phyloP scores from a whole-genome alignment of 2,888 invertebrate genomes.

The Nasonovia ribisnigri region DNA sequence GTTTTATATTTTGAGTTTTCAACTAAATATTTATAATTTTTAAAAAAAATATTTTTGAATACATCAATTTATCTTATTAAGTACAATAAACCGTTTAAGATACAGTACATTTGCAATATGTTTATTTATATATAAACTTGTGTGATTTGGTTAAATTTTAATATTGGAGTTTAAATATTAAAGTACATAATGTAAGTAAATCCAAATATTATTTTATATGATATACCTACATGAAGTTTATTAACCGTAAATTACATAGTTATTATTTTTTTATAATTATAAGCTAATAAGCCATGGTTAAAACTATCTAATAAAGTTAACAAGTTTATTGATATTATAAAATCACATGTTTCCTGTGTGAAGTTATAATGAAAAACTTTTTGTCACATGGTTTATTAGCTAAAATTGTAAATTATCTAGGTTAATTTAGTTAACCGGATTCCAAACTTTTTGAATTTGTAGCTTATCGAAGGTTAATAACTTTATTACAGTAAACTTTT shows the following conservation, averaged over 20 bases:
- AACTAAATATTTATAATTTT: background rate
- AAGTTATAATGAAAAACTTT: constrained; percentile 34
- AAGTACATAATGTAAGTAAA: background rate
- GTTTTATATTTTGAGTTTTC: background rate
- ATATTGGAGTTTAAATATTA: background rate
- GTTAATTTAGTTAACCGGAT: background rate
- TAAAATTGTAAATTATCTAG: background rate
- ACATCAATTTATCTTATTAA: background rate
- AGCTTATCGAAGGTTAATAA: background rate
- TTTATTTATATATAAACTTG: background rate
- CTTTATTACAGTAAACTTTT: constrained; percentile 1
- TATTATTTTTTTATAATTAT: background rate
- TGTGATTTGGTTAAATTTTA: background rate
- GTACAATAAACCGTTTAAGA: background rate
- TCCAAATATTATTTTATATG: background rate
- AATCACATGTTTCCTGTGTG: background rate
- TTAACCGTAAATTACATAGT: background rate
- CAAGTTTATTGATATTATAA: background rate
- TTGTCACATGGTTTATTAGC: background rate
- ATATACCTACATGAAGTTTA: background rate
- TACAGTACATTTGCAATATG: background rate
- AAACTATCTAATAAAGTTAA: background rate
- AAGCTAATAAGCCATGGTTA: background rate
- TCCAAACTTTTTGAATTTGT: constrained; percentile 12
- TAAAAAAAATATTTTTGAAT: background rate